Evolutionary conservation across 2,888 invertebrate species (phyloP), one percentile per base, ranked within the genome.

Genomic region (Pegoplata infirma): DNA sequence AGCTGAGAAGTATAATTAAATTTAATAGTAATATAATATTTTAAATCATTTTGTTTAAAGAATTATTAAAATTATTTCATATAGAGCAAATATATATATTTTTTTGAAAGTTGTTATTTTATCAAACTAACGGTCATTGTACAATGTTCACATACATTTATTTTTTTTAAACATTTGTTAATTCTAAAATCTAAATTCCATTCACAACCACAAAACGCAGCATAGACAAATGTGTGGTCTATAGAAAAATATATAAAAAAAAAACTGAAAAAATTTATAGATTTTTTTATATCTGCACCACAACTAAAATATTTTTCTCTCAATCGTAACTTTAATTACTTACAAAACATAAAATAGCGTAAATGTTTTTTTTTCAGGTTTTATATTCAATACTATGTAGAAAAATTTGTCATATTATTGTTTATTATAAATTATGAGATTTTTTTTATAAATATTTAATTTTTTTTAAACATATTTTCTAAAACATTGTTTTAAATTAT

Each of bases 141-240:
- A 5, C 55, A 53, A 19, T 46, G 25, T 19, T 53, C 36, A 28
- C 40, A 49, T 14, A 49, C 51, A 40, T 32, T 0, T 7, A 25
- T 16, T 75, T 40, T 64, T 23, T 36, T 53, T 47, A 64, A 66
- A 77, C 36, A 69, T 74, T 61, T 69, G 74, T 55, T 28, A 55
- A 55, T 66, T 69, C 67, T 55, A 53, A 74, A 79, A 68, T 76
- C 58, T 51, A 68, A 80, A 72, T 76, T 76, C 80, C 67, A 80
- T 59, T 68, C 64, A 51, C 64, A 66, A 78, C 74, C 78, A 44
- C 69, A 74, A 64, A 78, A 74, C 78, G 74, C 77, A 69, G 36
- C 64, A 69, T 64, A 69, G 64, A 68, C 53, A 78, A 73, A 73
- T 78, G 59, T 78, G 78, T 74, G 74, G 78, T 78, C 47, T 47